Percentiles rank a stretch among this genome's conserved stretches.
Conservation (phyloP, 2,113 vertebrate genomes). For the Uropsilus gracilis region DNA sequence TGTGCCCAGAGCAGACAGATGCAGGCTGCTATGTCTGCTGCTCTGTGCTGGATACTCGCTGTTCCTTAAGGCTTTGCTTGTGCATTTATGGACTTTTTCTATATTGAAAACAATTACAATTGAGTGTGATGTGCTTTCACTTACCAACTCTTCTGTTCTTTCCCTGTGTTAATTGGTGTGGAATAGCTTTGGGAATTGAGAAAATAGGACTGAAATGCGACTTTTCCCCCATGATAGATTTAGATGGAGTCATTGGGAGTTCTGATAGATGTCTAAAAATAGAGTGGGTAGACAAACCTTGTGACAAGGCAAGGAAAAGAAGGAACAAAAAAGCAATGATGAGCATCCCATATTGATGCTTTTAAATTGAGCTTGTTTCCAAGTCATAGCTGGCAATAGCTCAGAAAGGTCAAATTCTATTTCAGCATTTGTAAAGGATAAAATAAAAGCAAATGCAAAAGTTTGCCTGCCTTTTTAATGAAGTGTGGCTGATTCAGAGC, state of each 20-base stretch:
- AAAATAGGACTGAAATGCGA: slow-evolving; percentile 14
- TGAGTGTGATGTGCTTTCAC: slow-evolving; percentile 1
- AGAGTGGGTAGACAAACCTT: neutral
- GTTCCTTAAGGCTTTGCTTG: neutral
- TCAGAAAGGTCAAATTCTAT: slow-evolving; percentile 58
- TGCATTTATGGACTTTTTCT: neutral
- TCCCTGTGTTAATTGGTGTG: neutral
- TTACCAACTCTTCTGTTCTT: neutral
- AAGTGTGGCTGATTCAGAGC: slow-evolving; percentile 22
- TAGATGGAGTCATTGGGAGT: slow-evolving; percentile 41
- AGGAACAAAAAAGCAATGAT: neutral
- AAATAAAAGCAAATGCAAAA: slow-evolving; percentile 63
- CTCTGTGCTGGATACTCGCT: neutral
- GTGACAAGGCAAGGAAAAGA: slow-evolving; percentile 19
- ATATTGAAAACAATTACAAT: slow-evolving; percentile 23
- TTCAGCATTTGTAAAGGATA: slow-evolving; percentile 42
- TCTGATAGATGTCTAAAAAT: slow-evolving; percentile 69
- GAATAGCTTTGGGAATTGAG: slow-evolving; percentile 11
- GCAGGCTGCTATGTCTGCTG: neutral
- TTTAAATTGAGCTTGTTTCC: slow-evolving; percentile 51
- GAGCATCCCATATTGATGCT: neutral
- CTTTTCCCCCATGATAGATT: neutral
- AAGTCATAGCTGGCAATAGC: neutral
- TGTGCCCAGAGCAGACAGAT: neutral
- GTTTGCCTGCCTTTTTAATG: slow-evolving; percentile 59